Conservation (phyloP, 2,888 invertebrate species). For the Drosophila testacea region DNA sequence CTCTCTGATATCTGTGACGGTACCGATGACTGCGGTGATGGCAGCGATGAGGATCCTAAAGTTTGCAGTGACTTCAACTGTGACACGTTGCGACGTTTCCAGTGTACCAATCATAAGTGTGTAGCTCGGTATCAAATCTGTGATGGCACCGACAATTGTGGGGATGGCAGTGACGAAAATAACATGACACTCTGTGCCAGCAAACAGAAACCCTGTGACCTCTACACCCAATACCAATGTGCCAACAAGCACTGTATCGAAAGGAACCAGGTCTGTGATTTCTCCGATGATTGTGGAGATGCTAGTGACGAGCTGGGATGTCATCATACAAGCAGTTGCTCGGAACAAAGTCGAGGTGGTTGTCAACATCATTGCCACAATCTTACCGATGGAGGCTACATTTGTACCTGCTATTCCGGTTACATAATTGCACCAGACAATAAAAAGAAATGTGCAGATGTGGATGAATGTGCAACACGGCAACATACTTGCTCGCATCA, state of each 20-base stretch:
- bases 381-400: constrained; percentile 92
- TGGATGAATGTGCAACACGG: constrained; percentile 94
- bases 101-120: constrained; percentile 95
- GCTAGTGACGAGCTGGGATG: constrained; percentile 96
- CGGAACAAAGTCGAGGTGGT: constrained; percentile 89
- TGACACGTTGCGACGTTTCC: constrained; percentile 93
- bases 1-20: constrained; percentile 96
- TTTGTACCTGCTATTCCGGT: constrained; percentile 95
- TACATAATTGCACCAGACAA: constrained; percentile 93
- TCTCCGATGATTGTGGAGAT: constrained; percentile 96
- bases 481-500: constrained; percentile 96
- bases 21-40: constrained; percentile 96
- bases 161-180: constrained; percentile 97
- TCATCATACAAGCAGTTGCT: constrained; percentile 89
- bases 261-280: constrained; percentile 92
- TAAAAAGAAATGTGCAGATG: constrained; percentile 93
- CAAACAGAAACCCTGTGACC: constrained; percentile 91
- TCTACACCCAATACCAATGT: constrained; percentile 93
- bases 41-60: constrained; percentile 92
- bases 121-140: constrained; percentile 94
- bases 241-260: constrained; percentile 94
- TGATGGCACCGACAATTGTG: constrained; percentile 96
- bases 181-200: constrained; percentile 95
- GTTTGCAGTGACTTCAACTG: constrained; percentile 95
- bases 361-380: constrained; percentile 97